Evolutionary conservation across 2,113 vertebrate species (phyloP), one percentile per base, ranked within the genome.

Genomic region (Psilopsiagon aymara): DNA sequence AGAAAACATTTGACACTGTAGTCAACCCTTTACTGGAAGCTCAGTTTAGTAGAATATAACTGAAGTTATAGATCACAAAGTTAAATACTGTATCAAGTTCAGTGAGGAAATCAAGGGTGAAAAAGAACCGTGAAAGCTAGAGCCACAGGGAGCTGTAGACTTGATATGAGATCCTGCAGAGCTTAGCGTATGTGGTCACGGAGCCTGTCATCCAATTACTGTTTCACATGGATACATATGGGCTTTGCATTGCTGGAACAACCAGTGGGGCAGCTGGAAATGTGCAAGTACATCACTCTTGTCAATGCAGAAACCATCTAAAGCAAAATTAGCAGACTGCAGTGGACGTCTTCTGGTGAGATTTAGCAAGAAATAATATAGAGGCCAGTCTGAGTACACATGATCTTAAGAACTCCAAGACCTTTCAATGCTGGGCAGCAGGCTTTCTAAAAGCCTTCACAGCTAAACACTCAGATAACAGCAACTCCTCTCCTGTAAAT

Each of bases 171-270:
- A 94, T 89, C 80, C 86, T 4, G 0, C 3, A 2, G 86, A 44
- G 63, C 10, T 24, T 21, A 46, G 55, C 0, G 0, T 2, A 10
- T 2, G 24, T 18, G 47, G 39, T 10, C 0, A 3, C 3, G 0
- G 47, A 27, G 84, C 70, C 29, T 21, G 3, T 20, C 43, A 20
- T 0, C 15, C 3, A 4, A 59, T 46, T 28, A 14, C 68, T 24
- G 51, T 60, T 68, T 53, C 91, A 27, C 64, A 5, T 2, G 44
- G 73, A n/a, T 10, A 67, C 75, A 15, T 11, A 1, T 0, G 16
- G 82, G 79, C 47, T 73, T 88, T 5, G 0, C 3, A 0, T n/a
- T 59, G 88, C 88, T 59, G 59, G 35, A 82, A 73, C 13, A 28
- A 60, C 43, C 67, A 37, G 4, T 1, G 18, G 74, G 77, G 80